These are phyloP conservation scores for Cordilura impudica DNA, from an alignment of 2,888 invertebrate genomes.

Conservation along the genomic window DNA sequence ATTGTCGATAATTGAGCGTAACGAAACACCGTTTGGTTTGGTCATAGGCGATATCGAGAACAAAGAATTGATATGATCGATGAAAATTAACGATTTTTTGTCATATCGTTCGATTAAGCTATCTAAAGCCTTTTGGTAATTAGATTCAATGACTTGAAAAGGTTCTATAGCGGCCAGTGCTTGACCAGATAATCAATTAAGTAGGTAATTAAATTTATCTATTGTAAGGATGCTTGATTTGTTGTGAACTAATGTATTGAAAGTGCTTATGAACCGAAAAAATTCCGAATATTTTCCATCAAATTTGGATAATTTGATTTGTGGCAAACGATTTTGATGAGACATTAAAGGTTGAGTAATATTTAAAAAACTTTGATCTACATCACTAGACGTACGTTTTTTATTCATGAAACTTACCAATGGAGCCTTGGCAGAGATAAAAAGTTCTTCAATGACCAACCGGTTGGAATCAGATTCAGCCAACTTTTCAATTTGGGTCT, in stretches of 20 bases:
- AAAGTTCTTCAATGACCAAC: no score
- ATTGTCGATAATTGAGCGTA: background rate
- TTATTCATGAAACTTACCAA: no score
- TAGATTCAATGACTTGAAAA: conserved; percentile 6
- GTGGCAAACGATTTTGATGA: background rate
- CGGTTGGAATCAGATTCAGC: no score
- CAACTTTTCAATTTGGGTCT: no score
- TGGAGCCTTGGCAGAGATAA: no score
- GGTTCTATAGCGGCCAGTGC: conserved; percentile 9
- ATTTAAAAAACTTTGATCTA: background rate
- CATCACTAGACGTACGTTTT: background rate
- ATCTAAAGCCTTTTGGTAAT: background rate
- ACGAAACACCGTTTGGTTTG: no score
- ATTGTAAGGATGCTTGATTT: background rate
- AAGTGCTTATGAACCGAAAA: background rate
- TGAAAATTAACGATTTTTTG: no score
- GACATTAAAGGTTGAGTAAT: background rate
- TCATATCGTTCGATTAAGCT: no score
- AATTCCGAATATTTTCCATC: background rate
- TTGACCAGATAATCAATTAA: conserved; percentile 20
- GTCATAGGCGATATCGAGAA: no score
- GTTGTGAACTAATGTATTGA: background rate
- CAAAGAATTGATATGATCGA: no score
- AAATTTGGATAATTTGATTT: background rate
- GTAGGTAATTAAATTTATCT: conserved; percentile 12